Base-by-base conservation (phyloP, 2,113 vertebrate genomes). In the Nesogale talazaci region DNA sequence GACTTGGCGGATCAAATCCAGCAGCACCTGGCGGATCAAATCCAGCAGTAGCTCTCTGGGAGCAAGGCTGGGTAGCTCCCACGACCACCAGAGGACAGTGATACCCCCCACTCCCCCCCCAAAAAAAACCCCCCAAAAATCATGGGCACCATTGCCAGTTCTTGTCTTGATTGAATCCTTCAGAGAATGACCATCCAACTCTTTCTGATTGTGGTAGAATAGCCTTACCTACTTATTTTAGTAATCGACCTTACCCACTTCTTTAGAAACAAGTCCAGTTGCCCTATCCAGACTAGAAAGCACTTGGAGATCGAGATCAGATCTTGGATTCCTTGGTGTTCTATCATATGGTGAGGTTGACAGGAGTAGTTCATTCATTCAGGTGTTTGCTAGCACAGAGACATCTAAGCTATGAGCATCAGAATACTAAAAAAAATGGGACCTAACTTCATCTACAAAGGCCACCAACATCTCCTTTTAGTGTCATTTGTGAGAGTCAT, bases 391-490 rank as follows among this genome's bases (percentile, higher is more conserved):
- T 59, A 77, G 76, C 25, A 81, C 25, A 82, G 25, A n/a, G 91
- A 42, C 75, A 34, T n/a, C 65, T 3, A 74, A 81, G 52, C 34
- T 84, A 91, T 92, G 29, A 70, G 11, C 56, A 75, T 90, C 42
- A 84, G 56, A 89, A 70, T 89, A 86, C 80, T 89, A 78, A 81
- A 83, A 81, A 88, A 86, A 88, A 46, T 56, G 20, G n/a, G 86
- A 70, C 40, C 80, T 77, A 27, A 89, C 63, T 65, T 94, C 92
- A 81, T 86, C 90, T 61, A 20, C 11, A 90, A 88, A 92, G 61
- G 10, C 31, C 75, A 77, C 23, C 46, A 27, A 67, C 63, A 36
- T 86, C 14, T 83, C 52, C 52, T 63, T 89, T 92, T 57, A 23
- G 11, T 82, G 59, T 23, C 74, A 80, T 76, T 80, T 59, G 40